phyloP scores from a whole-genome alignment of 2,888 invertebrate species.

The Folsomia manolachei region DNA sequence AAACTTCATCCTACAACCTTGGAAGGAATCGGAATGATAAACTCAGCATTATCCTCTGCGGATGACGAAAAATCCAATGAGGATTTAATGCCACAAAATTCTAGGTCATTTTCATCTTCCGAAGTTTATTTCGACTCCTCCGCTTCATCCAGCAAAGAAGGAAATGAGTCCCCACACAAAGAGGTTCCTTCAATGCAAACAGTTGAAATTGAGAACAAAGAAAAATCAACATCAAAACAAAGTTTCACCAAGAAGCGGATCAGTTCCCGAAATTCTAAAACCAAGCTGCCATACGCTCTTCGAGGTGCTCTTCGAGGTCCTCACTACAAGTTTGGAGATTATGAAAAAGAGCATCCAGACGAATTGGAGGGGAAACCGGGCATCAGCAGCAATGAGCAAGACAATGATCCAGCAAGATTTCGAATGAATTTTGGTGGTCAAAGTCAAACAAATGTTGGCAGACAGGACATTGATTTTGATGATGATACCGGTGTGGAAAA shows the following conservation, averaged over 20 bases:
- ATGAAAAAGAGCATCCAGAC: background rate
- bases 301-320: constrained; percentile 36
- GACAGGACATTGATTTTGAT: background rate
- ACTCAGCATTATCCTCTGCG: background rate
- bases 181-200: background rate
- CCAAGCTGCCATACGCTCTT: constrained; percentile 36
- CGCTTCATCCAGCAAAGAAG: background rate
- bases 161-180: background rate
- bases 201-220: background rate
- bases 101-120: background rate
- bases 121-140: background rate
- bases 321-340: constrained; percentile 32
- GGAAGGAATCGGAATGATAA: constrained; percentile 13
- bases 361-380: background rate
- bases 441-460: no score
- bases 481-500: background rate
- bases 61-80: no score
- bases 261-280: constrained; percentile 23
- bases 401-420: background rate
- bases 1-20: background rate
- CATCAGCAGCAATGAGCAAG: background rate
- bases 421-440: no score
- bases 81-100: background rate
- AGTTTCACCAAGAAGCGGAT: background rate
- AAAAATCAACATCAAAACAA: background rate